Conservation (phyloP, 2,797 vertebrate genomes). For the Molossus alvarezi region DNA sequence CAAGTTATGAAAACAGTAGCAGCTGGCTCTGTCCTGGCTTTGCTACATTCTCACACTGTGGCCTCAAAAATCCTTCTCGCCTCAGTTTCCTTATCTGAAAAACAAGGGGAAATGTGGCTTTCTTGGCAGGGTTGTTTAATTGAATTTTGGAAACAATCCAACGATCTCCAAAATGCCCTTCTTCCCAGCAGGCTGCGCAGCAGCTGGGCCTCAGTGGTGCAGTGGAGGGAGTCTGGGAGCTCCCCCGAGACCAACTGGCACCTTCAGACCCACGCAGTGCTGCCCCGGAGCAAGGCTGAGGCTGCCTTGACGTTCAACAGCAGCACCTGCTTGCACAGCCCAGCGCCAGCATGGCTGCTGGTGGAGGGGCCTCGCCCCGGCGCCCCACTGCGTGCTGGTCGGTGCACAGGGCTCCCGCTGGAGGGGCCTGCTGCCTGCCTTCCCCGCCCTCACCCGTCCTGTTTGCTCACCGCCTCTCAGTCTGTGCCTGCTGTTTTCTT, state of each 20-base stretch:
- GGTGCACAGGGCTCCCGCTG: no score
- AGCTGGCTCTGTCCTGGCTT: neutral
- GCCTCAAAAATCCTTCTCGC: neutral
- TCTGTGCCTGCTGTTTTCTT: neutral
- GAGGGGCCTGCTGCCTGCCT: neutral
- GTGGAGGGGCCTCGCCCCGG: fast-evolving
- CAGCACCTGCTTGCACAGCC: fast-evolving
- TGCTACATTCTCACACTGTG: neutral
- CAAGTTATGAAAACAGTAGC: conserved; percentile 71
- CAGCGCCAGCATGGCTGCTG: neutral
- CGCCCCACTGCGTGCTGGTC: no score
- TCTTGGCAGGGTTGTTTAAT: neutral
- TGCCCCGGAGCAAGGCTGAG: neutral
- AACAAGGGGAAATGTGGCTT: neutral
- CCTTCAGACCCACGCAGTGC: neutral
- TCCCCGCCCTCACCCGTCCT: neutral
- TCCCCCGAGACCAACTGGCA: fast-evolving
- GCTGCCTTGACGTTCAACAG: neutral
- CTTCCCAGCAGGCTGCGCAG: neutral
- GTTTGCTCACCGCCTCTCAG: neutral
- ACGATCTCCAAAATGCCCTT: neutral
- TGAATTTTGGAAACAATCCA: conserved; percentile 8
- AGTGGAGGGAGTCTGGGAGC: neutral
- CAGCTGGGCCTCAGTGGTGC: neutral
- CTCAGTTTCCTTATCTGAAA: conserved; percentile 56